These are phyloP conservation scores for Spheniscus humboldti DNA, from an alignment of 2,797 vertebrate genomes.

Conservation along the genomic window DNA sequence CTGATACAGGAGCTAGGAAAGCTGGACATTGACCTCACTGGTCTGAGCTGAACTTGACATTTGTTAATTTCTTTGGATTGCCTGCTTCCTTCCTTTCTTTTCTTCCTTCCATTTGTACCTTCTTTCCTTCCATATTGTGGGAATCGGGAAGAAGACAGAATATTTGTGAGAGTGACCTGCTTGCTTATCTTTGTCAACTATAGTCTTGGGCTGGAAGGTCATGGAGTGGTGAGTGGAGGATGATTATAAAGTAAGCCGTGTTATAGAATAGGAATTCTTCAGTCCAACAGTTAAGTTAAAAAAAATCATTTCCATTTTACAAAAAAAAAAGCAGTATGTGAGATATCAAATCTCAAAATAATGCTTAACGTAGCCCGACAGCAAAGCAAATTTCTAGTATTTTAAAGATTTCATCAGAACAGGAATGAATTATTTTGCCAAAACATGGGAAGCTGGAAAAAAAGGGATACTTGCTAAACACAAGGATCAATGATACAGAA, in stretches of 20 bases:
- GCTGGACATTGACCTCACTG: neutral
- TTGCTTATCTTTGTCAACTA: neutral
- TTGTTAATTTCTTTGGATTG: neutral
- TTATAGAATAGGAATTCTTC: neutral
- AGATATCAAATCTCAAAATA: neutral
- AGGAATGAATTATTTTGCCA: neutral
- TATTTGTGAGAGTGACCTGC: neutral
- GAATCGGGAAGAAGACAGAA: neutral
- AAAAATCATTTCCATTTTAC: neutral
- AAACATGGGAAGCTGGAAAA: neutral
- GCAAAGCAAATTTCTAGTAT: neutral
- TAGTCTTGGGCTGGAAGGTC: neutral
- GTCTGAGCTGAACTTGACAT: neutral
- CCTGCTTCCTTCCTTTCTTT: neutral
- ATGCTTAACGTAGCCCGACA: neutral
- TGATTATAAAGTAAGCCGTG: neutral
- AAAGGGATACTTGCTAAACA: neutral
- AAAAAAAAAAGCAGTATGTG: neutral
- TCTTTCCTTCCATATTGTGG: neutral
- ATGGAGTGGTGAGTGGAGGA: rapidly evolving
- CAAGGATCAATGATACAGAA: neutral
- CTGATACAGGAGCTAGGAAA: neutral
- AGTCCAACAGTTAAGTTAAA: neutral
- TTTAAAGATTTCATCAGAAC: neutral
- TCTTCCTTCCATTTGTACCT: neutral